Base-by-base conservation (phyloP, 2,113 vertebrate species). In the Gasterosteus aculeatus region DNA sequence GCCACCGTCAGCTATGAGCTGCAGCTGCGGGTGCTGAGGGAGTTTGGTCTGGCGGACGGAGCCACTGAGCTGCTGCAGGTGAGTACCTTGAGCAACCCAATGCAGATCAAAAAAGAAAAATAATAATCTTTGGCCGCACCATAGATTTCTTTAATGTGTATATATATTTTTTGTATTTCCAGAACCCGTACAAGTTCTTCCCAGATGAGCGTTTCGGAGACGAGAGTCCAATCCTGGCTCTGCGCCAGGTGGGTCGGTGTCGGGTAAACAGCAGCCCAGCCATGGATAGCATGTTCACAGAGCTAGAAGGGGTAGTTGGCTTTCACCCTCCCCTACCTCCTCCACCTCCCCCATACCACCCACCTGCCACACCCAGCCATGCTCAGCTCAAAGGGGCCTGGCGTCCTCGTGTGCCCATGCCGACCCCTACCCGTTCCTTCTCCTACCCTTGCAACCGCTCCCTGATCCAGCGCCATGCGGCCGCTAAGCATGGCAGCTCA, bases 121-220 rank as follows among this genome's bases (percentile, higher is more conserved):
- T 65, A 26, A 54, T n/a, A 4, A 46, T 4, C 15, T 78, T 51
- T 66, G 11, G 39, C 12, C 53, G 35, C 29, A 46, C 11, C 16
- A 44, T 12, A 8, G 6, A 44, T 42, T n/a, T 29, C 6, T n/a
- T 14, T 38, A 26, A 1, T 14, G 7, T 14, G 7, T 63, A 26
- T 33, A 33, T 16, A 22, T 31, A 12, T 35, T 29, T 79, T 51
- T 53, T 8, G 1, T 31, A 22, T 66, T 75, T 78, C 68, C 69
- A 99, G 97, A 99, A 99, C 91, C 98, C 98, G 35, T 97, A 97
- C 92, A 99, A 99, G 87, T 99, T 99, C 92, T 99, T 99, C 85
- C 98, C 98, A 0, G 97, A 99, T 57, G 98, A 99, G 83, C 95
- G 97, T 18, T 99, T 99, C 85, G 97, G 98, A 74, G 98, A 99